Conservation (phyloP, 2,113 vertebrate genomes). For the Coturnix japonica region DNA sequence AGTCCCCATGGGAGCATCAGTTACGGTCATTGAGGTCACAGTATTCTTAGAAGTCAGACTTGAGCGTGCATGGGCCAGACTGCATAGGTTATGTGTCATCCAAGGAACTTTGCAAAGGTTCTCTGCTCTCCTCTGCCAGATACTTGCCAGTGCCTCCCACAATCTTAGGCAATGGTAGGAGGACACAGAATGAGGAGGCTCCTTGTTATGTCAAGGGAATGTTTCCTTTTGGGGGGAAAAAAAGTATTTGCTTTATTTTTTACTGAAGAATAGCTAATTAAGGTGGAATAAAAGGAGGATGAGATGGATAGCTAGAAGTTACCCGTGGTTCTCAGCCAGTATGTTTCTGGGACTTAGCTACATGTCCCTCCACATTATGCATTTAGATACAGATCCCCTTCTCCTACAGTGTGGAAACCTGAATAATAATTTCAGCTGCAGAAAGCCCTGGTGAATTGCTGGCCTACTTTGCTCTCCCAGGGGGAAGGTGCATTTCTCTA, state of each 20-base stretch:
- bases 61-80: background rate
- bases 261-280: background rate
- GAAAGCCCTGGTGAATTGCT: slow-evolving; percentile 46
- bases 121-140: background rate
- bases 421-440: slow-evolving; percentile 58
- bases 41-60: background rate
- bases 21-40: background rate
- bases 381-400: slow-evolving; percentile 22
- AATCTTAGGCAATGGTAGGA: background rate
- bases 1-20: background rate
- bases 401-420: slow-evolving; percentile 47
- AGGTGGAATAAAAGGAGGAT: background rate
- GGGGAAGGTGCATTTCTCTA: slow-evolving; percentile 38
- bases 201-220: background rate
- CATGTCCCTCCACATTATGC: slow-evolving; percentile 44
- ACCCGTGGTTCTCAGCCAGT: background rate
- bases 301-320: background rate
- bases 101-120: background rate
- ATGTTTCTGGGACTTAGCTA: slow-evolving; percentile 41
- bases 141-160: background rate
- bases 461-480: slow-evolving; percentile 57
- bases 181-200: background rate
- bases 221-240: background rate
- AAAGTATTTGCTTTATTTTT: background rate
- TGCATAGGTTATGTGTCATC: background rate